Evolutionary conservation across 2,888 invertebrate species (phyloP).

Genomic region (Diplazon laetatorius): DNA sequence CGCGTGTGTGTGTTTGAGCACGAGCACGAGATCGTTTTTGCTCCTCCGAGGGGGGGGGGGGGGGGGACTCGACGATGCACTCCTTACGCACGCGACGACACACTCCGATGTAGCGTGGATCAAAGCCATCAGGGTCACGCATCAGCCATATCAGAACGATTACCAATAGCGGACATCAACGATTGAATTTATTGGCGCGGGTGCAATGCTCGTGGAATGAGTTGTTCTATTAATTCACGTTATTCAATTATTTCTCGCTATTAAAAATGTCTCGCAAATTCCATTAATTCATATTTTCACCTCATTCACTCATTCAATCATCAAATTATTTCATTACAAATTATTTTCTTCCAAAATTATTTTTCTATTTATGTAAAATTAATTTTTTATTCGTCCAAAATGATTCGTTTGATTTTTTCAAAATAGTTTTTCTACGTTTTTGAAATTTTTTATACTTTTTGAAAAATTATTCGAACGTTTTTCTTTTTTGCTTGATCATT

Average conservation of each 20-base stretch:
- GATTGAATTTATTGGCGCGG: constrained; percentile 13
- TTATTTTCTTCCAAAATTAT: neutral
- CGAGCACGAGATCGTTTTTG: constrained; percentile 9
- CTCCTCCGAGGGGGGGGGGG: too few relatives aligned
- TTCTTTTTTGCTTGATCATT: too few relatives aligned
- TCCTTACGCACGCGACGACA: constrained; percentile 43
- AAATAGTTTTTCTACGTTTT: too few relatives aligned
- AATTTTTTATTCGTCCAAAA: too few relatives aligned
- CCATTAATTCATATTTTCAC: neutral
- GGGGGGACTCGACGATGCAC: constrained; percentile 20
- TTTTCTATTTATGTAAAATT: too few relatives aligned
- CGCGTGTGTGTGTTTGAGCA: constrained; percentile 20
- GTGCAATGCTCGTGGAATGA: constrained; percentile 21
- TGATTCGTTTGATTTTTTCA: too few relatives aligned
- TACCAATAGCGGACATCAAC: constrained; percentile 28
- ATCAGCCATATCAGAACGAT: constrained; percentile 30
- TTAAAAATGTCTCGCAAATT: neutral
- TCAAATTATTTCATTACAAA: neutral
- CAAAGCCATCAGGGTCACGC: constrained; percentile 44
- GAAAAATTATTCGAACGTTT: too few relatives aligned
- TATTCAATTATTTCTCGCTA: neutral
- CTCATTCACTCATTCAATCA: neutral
- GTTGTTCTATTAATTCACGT: constrained; percentile 31
- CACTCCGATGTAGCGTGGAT: constrained; percentile 15
- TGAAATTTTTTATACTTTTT: too few relatives aligned